phyloP scores from a whole-genome alignment of 2,113 vertebrate genomes.

The Oryzias javanicus region DNA sequence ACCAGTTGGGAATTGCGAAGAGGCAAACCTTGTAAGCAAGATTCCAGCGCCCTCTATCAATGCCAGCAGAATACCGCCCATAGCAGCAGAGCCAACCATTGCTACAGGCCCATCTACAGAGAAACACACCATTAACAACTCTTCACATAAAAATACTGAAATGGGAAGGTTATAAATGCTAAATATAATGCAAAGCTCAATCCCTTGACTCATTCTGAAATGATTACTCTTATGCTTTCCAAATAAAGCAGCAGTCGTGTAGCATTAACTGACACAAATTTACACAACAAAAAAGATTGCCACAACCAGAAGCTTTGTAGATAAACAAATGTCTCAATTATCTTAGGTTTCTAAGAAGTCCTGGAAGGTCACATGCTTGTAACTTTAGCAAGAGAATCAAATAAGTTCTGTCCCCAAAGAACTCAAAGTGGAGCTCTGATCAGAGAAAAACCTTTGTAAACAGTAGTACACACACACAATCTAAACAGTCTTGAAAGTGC shows the following conservation, averaged over 20 bases:
- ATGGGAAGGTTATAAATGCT: not conserved
- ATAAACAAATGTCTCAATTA: no score
- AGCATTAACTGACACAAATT: not conserved
- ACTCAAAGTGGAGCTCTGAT: not conserved
- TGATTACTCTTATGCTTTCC: not conserved
- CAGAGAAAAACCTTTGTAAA: no score
- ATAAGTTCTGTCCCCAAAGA: not conserved
- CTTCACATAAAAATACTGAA: not conserved
- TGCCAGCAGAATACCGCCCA: constrained; percentile 94
- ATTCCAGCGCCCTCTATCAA: constrained; percentile 96
- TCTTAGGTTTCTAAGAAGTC: no score
- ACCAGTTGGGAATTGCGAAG: constrained; percentile 91
- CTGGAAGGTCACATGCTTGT: no score
- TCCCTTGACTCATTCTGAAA: no score
- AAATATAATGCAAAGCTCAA: no score
- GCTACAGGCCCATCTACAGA: constrained; percentile 88
- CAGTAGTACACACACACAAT: no score
- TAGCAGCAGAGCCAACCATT: constrained; percentile 93
- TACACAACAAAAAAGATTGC: not conserved
- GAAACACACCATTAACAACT: not conserved
- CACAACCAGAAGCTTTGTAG: not conserved
- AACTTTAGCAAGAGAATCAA: no score
- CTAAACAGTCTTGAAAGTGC: no score
- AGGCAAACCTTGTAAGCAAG: constrained; percentile 90
- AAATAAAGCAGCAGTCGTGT: not conserved